Percentiles rank a stretch among this genome's conserved stretches.
These are phyloP conservation scores for Psittacula derbiana DNA, from an alignment of 2,797 vertebrate genomes.

Conservation along the genomic window DNA sequence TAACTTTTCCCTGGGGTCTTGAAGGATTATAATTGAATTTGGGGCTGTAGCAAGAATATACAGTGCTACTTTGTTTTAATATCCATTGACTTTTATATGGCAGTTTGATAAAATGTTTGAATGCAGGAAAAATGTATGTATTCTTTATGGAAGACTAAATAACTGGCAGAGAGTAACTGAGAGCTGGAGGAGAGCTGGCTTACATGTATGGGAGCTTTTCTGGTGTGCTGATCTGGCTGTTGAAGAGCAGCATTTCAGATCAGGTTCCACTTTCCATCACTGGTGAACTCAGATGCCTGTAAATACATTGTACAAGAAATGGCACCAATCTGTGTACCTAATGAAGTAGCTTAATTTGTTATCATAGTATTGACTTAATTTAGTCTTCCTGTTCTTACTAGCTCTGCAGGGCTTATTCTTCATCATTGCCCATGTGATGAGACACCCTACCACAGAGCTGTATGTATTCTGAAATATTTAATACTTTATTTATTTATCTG, in stretches of 20 bases:
- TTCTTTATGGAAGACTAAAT: constrained; percentile 43
- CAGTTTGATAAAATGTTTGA: constrained; percentile 59
- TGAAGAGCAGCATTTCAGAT: background rate
- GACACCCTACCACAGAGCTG: background rate
- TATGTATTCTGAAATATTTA: background rate
- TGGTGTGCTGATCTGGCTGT: background rate
- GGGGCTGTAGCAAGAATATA: constrained; percentile 29
- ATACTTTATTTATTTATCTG: constrained; percentile 36
- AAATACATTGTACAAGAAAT: background rate
- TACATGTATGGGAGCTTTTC: background rate
- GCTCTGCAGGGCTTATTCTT: background rate
- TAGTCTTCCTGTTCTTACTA: background rate
- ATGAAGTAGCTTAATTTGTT: background rate
- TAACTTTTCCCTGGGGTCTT: constrained; percentile 48
- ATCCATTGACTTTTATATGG: constrained; percentile 55
- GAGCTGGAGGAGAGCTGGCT: background rate
- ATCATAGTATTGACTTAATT: background rate
- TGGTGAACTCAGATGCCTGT: background rate
- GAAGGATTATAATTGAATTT: constrained; percentile 55
- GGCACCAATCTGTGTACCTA: background rate
- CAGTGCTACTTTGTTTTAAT: constrained; percentile 44
- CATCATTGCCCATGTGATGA: background rate
- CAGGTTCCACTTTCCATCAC: background rate
- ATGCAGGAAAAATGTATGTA: background rate
- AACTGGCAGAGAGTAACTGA: background rate